A percentile compares a stretch with the other conserved stretches of the same genome.
Conservation (phyloP, 2,797 vertebrate species). For the Hippopotamyrus pictus region DNA sequence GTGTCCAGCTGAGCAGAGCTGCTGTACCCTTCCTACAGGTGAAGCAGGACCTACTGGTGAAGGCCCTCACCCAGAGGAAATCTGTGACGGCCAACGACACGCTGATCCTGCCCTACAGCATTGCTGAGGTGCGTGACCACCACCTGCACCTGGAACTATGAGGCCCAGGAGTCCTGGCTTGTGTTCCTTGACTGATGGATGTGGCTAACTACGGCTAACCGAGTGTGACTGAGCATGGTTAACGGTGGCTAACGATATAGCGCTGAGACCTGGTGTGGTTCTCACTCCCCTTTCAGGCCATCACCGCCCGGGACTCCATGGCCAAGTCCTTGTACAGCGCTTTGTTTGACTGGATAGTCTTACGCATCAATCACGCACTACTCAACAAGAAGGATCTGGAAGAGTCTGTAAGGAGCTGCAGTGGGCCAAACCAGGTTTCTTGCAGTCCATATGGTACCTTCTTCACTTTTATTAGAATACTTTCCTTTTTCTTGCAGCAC, state of each 20-base stretch:
- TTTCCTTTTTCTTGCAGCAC: constrained; percentile 31
- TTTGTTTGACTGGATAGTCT: constrained; percentile 91
- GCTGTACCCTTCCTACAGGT: constrained; percentile 60
- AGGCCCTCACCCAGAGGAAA: constrained; percentile 83
- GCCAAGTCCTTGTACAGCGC: constrained; percentile 87
- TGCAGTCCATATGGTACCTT: background rate
- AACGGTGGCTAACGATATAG: background rate
- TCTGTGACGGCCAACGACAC: constrained; percentile 65
- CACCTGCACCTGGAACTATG: background rate
- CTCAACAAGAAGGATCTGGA: constrained; percentile 88
- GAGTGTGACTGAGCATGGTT: background rate
- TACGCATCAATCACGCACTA: constrained; percentile 89
- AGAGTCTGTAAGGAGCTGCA: constrained; percentile 69
- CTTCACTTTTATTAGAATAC: background rate
- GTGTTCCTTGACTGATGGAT: background rate
- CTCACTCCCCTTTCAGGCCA: constrained; percentile 61
- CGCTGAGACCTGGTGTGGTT: background rate
- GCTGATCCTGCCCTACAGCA: constrained; percentile 75
- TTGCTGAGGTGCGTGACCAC: constrained; percentile 61
- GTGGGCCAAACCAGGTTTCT: background rate
- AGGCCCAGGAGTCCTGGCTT: background rate
- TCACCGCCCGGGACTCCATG: constrained; percentile 83
- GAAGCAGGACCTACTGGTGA: constrained; percentile 74
- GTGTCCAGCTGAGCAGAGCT: background rate
- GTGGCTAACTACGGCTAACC: background rate